Conservation (phyloP, 1,140 invertebrate species). For the Brachionus koreanus region DNA sequence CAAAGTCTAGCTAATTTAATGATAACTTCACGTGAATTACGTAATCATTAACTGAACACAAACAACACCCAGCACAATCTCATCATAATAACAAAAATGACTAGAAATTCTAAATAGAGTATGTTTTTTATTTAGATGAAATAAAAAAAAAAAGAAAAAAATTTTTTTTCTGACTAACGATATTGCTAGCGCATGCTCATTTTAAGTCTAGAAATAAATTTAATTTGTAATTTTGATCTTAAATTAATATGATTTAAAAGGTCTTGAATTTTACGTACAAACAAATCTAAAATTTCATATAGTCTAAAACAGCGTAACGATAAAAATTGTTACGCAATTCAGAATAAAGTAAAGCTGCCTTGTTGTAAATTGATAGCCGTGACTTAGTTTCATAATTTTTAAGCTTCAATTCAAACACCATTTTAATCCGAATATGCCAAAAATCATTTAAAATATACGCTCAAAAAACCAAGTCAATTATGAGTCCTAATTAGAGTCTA, state of each 20-base stretch:
- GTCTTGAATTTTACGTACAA: background rate
- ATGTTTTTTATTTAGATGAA: background rate
- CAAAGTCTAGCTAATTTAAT: background rate
- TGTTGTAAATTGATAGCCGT: background rate
- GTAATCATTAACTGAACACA: background rate
- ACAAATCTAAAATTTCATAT: background rate
- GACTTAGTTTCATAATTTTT: background rate
- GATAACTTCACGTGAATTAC: constrained; percentile 13
- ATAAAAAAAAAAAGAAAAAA: background rate
- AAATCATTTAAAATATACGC: background rate
- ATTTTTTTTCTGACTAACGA: background rate
- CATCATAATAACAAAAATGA: background rate
- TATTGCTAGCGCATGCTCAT: background rate
- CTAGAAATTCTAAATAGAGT: background rate
- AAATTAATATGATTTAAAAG: constrained; percentile 1
- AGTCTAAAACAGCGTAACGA: background rate
- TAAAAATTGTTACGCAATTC: background rate
- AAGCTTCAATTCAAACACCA: background rate
- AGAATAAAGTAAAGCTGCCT: background rate
- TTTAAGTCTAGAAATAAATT: constrained; percentile 4
- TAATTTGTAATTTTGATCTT: constrained; percentile 10
- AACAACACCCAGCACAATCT: background rate
- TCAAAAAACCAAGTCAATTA: background rate
- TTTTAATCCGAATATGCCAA: background rate
- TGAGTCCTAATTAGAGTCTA: background rate